Evolutionary conservation across 2,888 invertebrate genomes (phyloP), one percentile per base, ranked within the genome.

Genomic region (Quadroppia sp.): DNA sequence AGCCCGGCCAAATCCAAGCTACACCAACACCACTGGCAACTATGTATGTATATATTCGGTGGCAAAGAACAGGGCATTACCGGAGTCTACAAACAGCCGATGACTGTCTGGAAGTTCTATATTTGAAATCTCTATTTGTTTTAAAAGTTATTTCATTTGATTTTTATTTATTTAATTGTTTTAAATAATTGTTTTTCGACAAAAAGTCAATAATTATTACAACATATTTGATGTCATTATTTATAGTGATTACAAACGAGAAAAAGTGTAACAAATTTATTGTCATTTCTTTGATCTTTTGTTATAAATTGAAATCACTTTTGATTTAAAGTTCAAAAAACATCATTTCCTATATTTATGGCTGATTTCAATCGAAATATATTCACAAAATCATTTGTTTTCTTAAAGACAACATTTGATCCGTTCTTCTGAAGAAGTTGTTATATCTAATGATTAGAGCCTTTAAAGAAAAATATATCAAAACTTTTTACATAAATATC

Each of bases 1-100:
- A 76, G 77, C 42, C 76, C 77, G 6, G 74, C 72, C 20, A 48
- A 64, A 42, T 23, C 73, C 15, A 75, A 73, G 50, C 40, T 73
- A 23, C 74, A 76, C 23, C 77, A 77, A 25, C 77, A 78, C 45
- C 73, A 79, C 23, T 79, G 78, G 78, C 77, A 85, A 85, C 74
- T 88, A 53, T 88, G 87, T 79, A 85, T 89, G 76, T 89, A 88
- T 80, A 81, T 92, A 74, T 86, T 90, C 75, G 92, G 92, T 0
- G 92, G 92, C 0, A 88, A 88, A 79, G 91, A 92, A 81, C 88
- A 89, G 70, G 89, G 89, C 17, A 89, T 90, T 79, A 87, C 89
- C 2, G 90, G 90, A 20, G 86, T 89, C 74, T 88, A 90, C 79
- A 88, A 89, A 80, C 85, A 89, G 79, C 91, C 91, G 13, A 86